Evolutionary conservation across 2,888 invertebrate genomes (phyloP), one percentile per base, ranked within the genome.

Genomic region (Melanostoma scalare): DNA sequence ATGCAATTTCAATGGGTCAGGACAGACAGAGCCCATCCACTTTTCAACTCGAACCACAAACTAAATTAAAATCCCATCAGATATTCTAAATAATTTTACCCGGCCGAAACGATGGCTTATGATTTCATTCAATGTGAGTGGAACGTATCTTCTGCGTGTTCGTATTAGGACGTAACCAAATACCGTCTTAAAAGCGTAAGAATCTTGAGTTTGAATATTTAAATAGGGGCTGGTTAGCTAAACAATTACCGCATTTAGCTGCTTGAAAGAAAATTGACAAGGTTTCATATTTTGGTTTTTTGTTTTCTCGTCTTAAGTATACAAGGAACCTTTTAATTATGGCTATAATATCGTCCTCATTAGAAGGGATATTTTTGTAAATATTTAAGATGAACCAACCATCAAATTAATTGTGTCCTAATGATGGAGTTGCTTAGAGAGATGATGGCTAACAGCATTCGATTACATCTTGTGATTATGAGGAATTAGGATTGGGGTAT

Each of bases 41-140:
- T 20, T 20, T 20, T 33, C 4, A 48, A 48, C 36, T 48, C 46
- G 46, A 63, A 63, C 20, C 20, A 20, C 20, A 84, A 84, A 84
- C 84, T 84, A 79, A 84, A 84, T 84, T 84, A 84, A 84, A 84
- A 84, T 71, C 79, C 75, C 84, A 84, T 84, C 79, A 84, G 79
- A 84, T 79, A 84, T 84, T 84, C 79, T 69, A 84, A 74, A 79
- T 74, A 75, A 79, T 84, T 79, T 65, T 67, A 79, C 36, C 46
- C 79, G 75, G 71, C 84, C 84, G 74, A 79, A 84, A 78, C 58
- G 58, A 55, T 36, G 33, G n/a, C 5, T 48, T 63, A 30, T 36
- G 67, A 73, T 73, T 82, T 73, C 61, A 69, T 73, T 82, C 77
- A 77, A 20, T 20, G 20, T 20, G 20, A 20, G 52, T 60, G 67